Base-by-base conservation (phyloP, 2,113 vertebrate genomes). In the Haliaeetus leucogaster region DNA sequence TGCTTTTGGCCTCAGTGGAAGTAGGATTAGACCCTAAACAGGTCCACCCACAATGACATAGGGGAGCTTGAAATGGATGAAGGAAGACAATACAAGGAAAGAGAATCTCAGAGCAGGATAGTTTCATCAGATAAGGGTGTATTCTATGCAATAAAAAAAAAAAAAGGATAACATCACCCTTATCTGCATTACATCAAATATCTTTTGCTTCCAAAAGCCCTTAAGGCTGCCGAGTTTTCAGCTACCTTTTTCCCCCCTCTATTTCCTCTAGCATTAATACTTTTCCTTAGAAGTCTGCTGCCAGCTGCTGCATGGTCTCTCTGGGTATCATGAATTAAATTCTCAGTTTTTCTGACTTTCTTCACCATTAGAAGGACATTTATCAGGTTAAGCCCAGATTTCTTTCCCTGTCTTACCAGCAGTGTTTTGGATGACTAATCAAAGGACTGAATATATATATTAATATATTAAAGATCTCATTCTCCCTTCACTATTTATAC, bases 301-400 rank as follows among this genome's bases (percentile, higher is more conserved):
- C 36, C 74, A 86, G 84, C 48, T 6, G 4, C 55, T 73, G 32
- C 61, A n/a, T 4, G 43, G 65, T 53, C 56, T 93, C 92, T 81
- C 85, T 71, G 82, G 88, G 40, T 81, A 70, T 5, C 63, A 52
- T 21, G 42, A 96, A 91, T 91, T 82, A 81, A 70, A 80, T 78
- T 59, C 76, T 78, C 18, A 2, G 2, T 6, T 62, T 77, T 95
- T 71, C 76, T 78, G 63, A 86, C 90, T 95, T 83, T 34, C 93
- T 86, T 85, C 63, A 83, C 56, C 0, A 0, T 88, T 73, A 91
- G 84, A 68, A 96, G 85, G 90, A 92, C 94, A 71, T 78, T 93
- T 86, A 97, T 78, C 96, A 96, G 92, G 92, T 89, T 95, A 97
- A 97, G 55, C 55, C 79, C 95, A 92, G 88, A 93, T 94, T 96